Percentiles rank a stretch among this genome's conserved stretches.
These are phyloP conservation scores for Paguma larvata DNA, from an alignment of 2,797 vertebrate species.

Conservation along the genomic window DNA sequence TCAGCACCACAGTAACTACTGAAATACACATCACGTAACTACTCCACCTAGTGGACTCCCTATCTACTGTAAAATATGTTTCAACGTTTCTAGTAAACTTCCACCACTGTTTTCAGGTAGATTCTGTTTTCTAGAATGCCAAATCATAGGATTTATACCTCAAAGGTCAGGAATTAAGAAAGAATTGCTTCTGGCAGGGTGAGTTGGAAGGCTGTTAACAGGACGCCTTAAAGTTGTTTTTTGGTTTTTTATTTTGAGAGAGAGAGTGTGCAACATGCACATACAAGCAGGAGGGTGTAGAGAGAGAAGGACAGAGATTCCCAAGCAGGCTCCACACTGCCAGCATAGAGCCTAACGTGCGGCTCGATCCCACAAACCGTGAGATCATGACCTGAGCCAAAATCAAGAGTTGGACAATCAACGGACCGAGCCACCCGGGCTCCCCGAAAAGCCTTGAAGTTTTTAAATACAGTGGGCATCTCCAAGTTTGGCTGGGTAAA, in stretches of 20 bases:
- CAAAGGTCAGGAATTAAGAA: neutral
- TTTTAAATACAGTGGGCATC: neutral
- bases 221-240: neutral
- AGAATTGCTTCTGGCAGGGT: neutral
- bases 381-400: too few species aligned
- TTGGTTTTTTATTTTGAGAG: too few species aligned
- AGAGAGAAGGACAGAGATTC: too few species aligned
- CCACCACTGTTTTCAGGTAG: neutral
- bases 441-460: neutral
- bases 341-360: too few species aligned
- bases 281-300: too few species aligned
- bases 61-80: neutral
- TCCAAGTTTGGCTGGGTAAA: constrained; percentile 22
- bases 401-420: too few species aligned
- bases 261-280: fast-evolving
- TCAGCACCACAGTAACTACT: neutral
- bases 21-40: constrained; percentile 22
- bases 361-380: too few species aligned
- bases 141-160: neutral
- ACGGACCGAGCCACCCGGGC: too few species aligned
- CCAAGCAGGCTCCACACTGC: too few species aligned
- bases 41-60: constrained; percentile 85
- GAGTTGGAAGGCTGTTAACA: neutral
- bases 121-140: neutral
- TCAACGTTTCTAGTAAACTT: neutral